Conservation (phyloP, 2,888 invertebrate species). For the Patella depressa region DNA sequence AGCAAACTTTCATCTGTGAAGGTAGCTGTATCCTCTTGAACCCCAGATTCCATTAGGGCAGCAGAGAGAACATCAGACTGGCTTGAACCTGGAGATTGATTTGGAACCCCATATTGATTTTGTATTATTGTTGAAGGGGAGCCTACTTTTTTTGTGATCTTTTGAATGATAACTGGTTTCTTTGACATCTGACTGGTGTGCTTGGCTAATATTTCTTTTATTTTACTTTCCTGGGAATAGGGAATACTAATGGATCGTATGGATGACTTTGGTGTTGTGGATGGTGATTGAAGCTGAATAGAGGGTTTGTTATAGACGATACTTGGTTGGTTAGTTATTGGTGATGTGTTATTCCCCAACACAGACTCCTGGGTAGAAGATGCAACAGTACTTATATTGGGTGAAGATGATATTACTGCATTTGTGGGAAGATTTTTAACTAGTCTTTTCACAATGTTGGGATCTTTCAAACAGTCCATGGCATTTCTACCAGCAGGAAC, state of each 20-base stretch:
- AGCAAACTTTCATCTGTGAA: neutral
- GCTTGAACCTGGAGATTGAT: too few species aligned
- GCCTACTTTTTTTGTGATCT: neutral
- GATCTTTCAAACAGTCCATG: neutral
- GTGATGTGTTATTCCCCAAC: neutral
- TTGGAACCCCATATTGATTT: too few species aligned
- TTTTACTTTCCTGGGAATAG: neutral
- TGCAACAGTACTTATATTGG: neutral
- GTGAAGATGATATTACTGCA: neutral
- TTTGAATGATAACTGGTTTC: neutral
- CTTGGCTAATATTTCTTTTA: neutral
- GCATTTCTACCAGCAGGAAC: constrained; percentile 3
- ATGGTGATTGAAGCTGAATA: neutral
- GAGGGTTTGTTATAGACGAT: neutral
- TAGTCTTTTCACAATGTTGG: neutral
- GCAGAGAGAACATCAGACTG: neutral
- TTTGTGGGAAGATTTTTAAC: neutral
- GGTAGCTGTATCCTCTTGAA: neutral
- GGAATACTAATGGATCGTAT: neutral
- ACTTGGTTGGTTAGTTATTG: neutral
- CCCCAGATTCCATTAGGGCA: constrained; percentile 1
- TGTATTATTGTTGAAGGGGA: neutral
- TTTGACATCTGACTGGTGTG: neutral
- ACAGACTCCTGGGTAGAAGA: neutral
- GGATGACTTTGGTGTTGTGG: neutral